Conservation (phyloP, 2,113 vertebrate genomes). For the Campylorhamphus procurvoides region DNA sequence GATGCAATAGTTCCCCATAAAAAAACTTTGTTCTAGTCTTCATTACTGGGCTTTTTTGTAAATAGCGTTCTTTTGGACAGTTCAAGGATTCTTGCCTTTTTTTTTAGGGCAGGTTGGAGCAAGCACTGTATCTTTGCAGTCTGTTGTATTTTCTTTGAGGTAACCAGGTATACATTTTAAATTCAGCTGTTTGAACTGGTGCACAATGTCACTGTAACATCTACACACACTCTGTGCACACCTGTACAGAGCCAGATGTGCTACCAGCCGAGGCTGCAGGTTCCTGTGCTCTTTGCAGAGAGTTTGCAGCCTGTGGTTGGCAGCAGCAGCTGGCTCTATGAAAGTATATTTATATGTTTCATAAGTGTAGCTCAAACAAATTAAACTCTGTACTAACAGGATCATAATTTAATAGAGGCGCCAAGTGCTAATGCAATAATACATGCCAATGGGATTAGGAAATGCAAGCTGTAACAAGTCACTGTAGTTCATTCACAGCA, state of each 20-base stretch:
- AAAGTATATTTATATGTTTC: conserved; percentile 61
- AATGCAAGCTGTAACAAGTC: conserved; percentile 19
- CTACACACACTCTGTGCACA: neutral
- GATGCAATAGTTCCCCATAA: neutral
- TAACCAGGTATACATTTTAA: neutral
- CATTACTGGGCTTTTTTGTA: neutral
- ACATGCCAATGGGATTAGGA: conserved; percentile 34
- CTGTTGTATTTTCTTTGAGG: neutral
- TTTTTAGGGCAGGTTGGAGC: neutral
- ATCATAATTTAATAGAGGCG: conserved; percentile 66
- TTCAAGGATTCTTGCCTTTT: neutral
- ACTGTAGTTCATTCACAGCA: conserved; percentile 41
- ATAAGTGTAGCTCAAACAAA: conserved; percentile 65
- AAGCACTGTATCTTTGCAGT: neutral
- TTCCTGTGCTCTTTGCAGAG: neutral
- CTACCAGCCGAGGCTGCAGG: neutral
- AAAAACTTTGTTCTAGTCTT: neutral
- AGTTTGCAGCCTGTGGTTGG: neutral
- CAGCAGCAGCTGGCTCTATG: neutral
- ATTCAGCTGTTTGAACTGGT: neutral
- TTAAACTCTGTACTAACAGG: conserved; percentile 65
- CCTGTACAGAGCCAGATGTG: neutral
- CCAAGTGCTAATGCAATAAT: conserved; percentile 70
- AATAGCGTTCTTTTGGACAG: neutral
- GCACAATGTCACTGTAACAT: neutral